phyloP scores from a whole-genome alignment of 2,888 invertebrate genomes.

The Nemotelus nigrinus region DNA sequence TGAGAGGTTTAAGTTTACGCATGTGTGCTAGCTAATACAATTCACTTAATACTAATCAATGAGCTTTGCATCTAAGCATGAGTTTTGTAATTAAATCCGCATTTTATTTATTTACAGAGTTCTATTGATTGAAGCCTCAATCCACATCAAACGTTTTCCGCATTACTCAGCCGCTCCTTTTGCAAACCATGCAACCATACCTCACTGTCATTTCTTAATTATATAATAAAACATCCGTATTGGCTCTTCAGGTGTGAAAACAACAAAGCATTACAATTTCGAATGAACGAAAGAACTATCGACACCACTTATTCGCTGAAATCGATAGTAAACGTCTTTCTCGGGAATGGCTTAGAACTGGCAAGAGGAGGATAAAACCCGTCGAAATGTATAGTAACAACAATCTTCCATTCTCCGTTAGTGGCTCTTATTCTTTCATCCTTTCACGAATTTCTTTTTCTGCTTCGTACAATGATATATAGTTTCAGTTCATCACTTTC shows the following conservation, averaged over 20 bases:
- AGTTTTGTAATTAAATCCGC: no score
- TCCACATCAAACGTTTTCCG: no score
- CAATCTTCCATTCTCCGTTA: conserved; percentile 15
- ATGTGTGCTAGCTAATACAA: no score
- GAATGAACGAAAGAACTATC: conserved; percentile 4
- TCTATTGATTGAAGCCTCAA: no score
- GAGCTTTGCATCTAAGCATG: no score
- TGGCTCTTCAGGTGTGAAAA: neutral
- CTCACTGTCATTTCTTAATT: conserved; percentile 7
- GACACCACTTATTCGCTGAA: neutral
- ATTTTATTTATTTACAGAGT: no score
- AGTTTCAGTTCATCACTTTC: conserved; percentile 41
- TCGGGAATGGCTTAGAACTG: neutral
- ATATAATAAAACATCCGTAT: conserved; percentile 14
- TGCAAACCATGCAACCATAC: no score
- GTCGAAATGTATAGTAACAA: conserved; percentile 15
- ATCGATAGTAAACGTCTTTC: conserved; percentile 22
- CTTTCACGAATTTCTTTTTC: no score
- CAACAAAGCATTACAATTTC: neutral
- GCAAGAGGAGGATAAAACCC: neutral
- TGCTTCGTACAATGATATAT: conserved; percentile 31
- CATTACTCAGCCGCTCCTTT: no score
- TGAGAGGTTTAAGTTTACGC: no score
- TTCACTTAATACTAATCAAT: no score
- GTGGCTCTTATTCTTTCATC: neutral